Base-by-base conservation (phyloP, 2,888 invertebrate genomes). In the Sympetrum striolatum region DNA sequence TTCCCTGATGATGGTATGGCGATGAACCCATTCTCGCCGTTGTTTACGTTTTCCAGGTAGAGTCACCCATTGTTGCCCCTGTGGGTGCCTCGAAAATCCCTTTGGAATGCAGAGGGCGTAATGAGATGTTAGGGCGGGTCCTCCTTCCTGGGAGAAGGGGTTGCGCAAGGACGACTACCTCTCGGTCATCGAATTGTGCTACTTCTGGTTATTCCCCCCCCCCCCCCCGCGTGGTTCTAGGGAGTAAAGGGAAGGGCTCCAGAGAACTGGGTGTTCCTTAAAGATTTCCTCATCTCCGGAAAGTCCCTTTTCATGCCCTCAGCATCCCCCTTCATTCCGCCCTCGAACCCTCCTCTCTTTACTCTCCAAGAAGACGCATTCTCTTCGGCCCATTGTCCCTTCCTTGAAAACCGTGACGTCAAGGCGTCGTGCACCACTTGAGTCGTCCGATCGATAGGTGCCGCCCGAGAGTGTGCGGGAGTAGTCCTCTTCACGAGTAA, bases 401-500 rank as follows among this genome's bases (percentile, higher is more conserved):
- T 73, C 31, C 73, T 31, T 73, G 25, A 60, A 60, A 31, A 15
- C 37, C 64, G 86, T 86, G 86, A 86, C 86, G 86, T 86, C 86
- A 86, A 86, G 86, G n/a, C 60, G 58, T 31, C 86, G 86, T 86
- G 86, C 86, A 86, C 86, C 86, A 86, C 86, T 86, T 86, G 60
- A 86, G 86, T 37, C 22, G 58, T 0, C 60, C 35, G 86, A 86
- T 86, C 86, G 86, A 86, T 86, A 64, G 22, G 31, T 58, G 82
- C 58, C 86, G 37, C 60, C 86, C 35, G 60, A 60, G 86, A 86
- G 64, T 64, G 86, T 60, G 60, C 35, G 86, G 86, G 86, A 86
- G 86, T 86, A 39, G 86, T 60, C 86, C 86, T 48, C 86, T 86
- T 86, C 86, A 86, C 86, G 86, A 60, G 86, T 86, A 86, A 86